Evolutionary conservation across 2,888 invertebrate genomes (phyloP).

Genomic region (Mellilla xanthometata): DNA sequence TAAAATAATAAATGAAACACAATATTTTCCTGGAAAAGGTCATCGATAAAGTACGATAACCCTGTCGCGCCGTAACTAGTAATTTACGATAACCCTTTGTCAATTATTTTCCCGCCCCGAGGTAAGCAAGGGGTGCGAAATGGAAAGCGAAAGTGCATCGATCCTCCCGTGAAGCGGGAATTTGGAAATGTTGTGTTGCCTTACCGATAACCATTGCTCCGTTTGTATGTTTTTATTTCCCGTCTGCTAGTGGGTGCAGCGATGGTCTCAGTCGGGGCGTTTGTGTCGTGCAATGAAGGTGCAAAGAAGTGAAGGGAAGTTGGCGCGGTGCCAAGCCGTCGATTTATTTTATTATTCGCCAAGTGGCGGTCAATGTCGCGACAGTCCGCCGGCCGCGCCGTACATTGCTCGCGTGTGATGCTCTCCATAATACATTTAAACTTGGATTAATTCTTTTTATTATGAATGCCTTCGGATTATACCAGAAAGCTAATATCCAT

Average conservation of each 20-base stretch:
- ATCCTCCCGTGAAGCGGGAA: conserved; percentile 31
- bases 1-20: conserved; percentile 28
- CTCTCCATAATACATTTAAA: conserved; percentile 52
- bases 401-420: conserved; percentile 64
- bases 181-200: conserved; percentile 3
- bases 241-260: conserved; percentile 31
- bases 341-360: conserved; percentile 78
- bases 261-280: conserved; percentile 40
- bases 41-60: conserved; percentile 25
- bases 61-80: too few species aligned
- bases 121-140: conserved; percentile 47
- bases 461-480: conserved; percentile 15
- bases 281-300: conserved; percentile 54
- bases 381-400: conserved; percentile 59
- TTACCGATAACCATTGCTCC: conserved; percentile 23
- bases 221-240: conserved; percentile 35
- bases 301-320: conserved; percentile 70
- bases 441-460: conserved; percentile 32
- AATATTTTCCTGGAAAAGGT: conserved; percentile 31
- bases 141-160: conserved; percentile 54
- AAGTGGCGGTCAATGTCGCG: conserved; percentile 80
- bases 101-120: conserved; percentile 33
- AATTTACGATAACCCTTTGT: conserved; percentile 41
- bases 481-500: conserved; percentile 7
- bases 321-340: conserved; percentile 73